Evolutionary conservation across 2,797 vertebrate species (phyloP).

Genomic region (Enteromius radiatus): DNA sequence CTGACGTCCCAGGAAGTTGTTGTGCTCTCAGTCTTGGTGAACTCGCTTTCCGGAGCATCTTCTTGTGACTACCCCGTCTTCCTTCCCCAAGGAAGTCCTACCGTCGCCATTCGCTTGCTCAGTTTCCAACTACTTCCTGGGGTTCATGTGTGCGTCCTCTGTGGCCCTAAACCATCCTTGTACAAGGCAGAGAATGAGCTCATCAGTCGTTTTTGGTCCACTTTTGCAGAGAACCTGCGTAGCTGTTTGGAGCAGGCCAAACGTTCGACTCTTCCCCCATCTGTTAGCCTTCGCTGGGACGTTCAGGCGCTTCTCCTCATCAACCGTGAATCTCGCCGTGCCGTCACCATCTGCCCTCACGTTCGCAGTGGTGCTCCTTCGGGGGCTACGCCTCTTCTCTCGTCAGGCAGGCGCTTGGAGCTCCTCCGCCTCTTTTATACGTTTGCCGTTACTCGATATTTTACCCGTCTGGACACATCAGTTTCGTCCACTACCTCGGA

Average conservation of each 20-base stretch:
- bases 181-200: constrained; percentile 78
- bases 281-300: constrained; percentile 75
- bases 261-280: constrained; percentile 72
- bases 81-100: constrained; percentile 91
- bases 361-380: not conserved
- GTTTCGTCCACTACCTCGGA: constrained; percentile 58
- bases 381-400: constrained; percentile 50
- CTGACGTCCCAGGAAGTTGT: constrained; percentile 84
- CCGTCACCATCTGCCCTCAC: constrained; percentile 68
- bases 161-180: constrained; percentile 86
- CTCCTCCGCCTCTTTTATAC: constrained; percentile 85
- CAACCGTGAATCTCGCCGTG: constrained; percentile 83
- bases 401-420: constrained; percentile 75
- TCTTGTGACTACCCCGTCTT: constrained; percentile 90
- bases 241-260: constrained; percentile 76
- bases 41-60: constrained; percentile 73
- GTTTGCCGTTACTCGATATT: constrained; percentile 81
- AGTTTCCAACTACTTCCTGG: constrained; percentile 86
- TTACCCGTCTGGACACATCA: constrained; percentile 71
- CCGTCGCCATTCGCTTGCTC: constrained; percentile 87
- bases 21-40: constrained; percentile 81
- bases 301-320: constrained; percentile 85
- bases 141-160: constrained; percentile 84
- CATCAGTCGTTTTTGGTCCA: constrained; percentile 84
- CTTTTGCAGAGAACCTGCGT: constrained; percentile 79